phyloP scores from a whole-genome alignment of 2,888 invertebrate species.

The Caenorhabditis uteleia region DNA sequence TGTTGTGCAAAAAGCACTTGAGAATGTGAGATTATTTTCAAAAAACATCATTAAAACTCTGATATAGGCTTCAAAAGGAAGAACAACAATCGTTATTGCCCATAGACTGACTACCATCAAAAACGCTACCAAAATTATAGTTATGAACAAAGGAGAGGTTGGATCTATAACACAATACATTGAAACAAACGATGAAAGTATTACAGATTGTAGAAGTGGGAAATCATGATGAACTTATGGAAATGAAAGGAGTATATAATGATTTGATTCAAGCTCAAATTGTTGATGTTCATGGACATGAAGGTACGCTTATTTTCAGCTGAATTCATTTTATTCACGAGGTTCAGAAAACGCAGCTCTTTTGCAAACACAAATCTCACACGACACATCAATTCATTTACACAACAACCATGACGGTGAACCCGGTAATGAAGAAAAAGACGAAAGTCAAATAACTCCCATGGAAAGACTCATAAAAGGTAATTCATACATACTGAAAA shows the following conservation, averaged over 20 bases:
- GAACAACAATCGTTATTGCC: slow-evolving; percentile 72
- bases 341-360: slow-evolving; percentile 14
- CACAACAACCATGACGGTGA: too few species aligned
- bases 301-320: slow-evolving; percentile 11
- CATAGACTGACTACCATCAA: slow-evolving; percentile 72
- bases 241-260: slow-evolving; percentile 76
- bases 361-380: too few species aligned
- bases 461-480: slow-evolving; percentile 25
- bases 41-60: neutral
- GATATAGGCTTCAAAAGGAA: slow-evolving; percentile 69
- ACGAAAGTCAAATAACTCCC: slow-evolving; percentile 26
- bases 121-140: slow-evolving; percentile 72
- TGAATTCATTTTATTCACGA: slow-evolving; percentile 14
- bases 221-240: slow-evolving; percentile 77
- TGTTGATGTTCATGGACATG: slow-evolving; percentile 40
- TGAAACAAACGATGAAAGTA: too few species aligned
- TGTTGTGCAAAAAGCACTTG: slow-evolving; percentile 72
- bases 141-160: slow-evolving; percentile 70
- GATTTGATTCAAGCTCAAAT: slow-evolving; percentile 70
- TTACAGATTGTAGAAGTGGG: slow-evolving; percentile 80
- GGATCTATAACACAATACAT: too few species aligned
- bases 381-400: too few species aligned
- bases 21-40: slow-evolving; percentile 72
- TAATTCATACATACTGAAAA: too few species aligned
- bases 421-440: too few species aligned